Base-by-base conservation (phyloP, 2,888 invertebrate species). In the Mythimna impura region DNA sequence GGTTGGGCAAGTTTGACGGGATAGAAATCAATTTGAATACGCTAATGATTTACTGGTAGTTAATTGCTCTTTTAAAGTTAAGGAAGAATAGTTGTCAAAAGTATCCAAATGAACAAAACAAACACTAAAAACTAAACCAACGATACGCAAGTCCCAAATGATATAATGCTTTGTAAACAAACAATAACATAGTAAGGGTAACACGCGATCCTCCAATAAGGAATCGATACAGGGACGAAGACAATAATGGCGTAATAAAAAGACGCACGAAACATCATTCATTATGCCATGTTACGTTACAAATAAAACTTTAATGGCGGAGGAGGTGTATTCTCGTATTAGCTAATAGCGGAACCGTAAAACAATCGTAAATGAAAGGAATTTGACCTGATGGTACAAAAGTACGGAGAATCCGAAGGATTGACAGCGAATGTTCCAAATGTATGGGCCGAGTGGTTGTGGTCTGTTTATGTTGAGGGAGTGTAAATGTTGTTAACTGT, bases 351-450 rank as follows among this genome's bases (percentile, higher is more conserved):
- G 55, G 66, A 47, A 66, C 30, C 61, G 65, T 85, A 86, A 84
- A 89, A 86, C 67, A 75, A 82, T 81, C 80, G 80, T 82, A 84
- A 86, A 83, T 66, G 64, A 67, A 43, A 74, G 74, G 80, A 84
- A 83, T 83, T 82, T 68, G 78, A 73, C 40, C 66, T 67, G 66
- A 65, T 73, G 67, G 72, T 60, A 55, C 36, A 55, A 71, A 70
- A 60, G 61, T 40, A 43, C 40, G 30, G 57, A 55, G 50, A 63
- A 61, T 22, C 14, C 40, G 73, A 74, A 17, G 14, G 52, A 43
- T 73, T 40, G 64, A 55, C 62, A 55, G 22, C 50, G 52, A 60
- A 67, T 57, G 65, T 69, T 62, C 36, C n/a, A 20, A 66, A 75
- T 61, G 36, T 64, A 55, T 17, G 34, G 14, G 30, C 25, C 43